Conservation (phyloP, 2,888 invertebrate species). For the Drosophila dives region DNA sequence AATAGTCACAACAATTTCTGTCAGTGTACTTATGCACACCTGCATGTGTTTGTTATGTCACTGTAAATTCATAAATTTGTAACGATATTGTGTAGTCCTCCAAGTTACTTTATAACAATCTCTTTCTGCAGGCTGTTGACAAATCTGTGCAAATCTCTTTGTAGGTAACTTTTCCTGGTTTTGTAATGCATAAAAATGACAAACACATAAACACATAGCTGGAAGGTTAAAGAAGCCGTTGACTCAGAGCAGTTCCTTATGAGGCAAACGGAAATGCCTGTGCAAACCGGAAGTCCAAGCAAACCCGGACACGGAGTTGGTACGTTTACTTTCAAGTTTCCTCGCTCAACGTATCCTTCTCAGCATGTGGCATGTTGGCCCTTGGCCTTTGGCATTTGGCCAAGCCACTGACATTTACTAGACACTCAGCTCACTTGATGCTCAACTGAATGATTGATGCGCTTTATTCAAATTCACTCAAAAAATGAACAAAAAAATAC, state of each 20-base stretch:
- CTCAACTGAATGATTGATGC: conserved; percentile 79
- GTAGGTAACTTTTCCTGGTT: conserved; percentile 1
- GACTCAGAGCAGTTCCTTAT: conserved; percentile 33
- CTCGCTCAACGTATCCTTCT: not conserved
- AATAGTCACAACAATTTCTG: not conserved
- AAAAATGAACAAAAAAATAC: conserved; percentile 10
- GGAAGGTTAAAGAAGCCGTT: conserved; percentile 15
- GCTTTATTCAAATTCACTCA: conserved; percentile 69
- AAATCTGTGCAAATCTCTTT: conserved; percentile 30
- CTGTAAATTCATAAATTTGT: conserved; percentile 25
- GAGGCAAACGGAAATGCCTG: conserved; percentile 61
- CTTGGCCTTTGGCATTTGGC: conserved; percentile 33
- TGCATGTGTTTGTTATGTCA: not conserved
- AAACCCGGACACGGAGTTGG: conserved; percentile 8
- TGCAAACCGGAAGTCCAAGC: conserved; percentile 64
- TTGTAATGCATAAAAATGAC: conserved; percentile 48
- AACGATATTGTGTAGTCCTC: conserved; percentile 15
- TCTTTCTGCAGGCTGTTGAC: conserved; percentile 9
- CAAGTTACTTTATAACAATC: conserved; percentile 11
- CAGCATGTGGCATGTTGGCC: conserved; percentile 21
- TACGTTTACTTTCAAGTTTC: conserved; percentile 5
- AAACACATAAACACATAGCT: conserved; percentile 34
- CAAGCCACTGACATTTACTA: conserved; percentile 71
- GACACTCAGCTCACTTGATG: conserved; percentile 77
- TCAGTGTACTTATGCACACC: conserved; percentile 10